Conservation (phyloP, 1,140 invertebrate genomes). For the Pectinophora gossypiella region DNA sequence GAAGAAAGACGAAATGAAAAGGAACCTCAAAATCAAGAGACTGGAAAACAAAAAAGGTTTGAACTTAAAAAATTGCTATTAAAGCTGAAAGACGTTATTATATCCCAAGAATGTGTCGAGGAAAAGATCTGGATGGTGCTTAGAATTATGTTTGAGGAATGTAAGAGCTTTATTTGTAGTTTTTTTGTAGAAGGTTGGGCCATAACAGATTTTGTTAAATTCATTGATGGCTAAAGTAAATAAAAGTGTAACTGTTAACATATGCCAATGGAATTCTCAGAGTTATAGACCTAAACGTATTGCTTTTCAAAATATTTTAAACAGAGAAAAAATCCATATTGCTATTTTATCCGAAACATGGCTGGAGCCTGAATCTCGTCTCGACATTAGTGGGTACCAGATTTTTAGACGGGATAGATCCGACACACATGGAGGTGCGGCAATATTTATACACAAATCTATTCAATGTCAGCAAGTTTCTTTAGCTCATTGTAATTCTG, state of each 20-base stretch:
- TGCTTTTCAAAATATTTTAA: background rate
- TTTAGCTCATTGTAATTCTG: background rate
- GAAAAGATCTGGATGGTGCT: background rate
- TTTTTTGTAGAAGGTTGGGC: background rate
- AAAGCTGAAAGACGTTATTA: background rate
- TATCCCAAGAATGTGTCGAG: background rate
- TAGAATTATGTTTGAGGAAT: background rate
- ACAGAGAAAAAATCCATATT: slow-evolving; percentile 15
- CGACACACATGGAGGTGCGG: slow-evolving; percentile 15
- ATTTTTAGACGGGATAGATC: slow-evolving; percentile 9
- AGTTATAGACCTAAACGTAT: slow-evolving; percentile 10
- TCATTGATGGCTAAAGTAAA: background rate
- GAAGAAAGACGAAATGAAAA: background rate
- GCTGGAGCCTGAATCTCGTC: slow-evolving; percentile 1
- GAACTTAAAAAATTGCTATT: background rate
- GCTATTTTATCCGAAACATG: slow-evolving; percentile 14
- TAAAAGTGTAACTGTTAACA: slow-evolving; percentile 1
- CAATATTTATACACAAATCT: slow-evolving; percentile 16
- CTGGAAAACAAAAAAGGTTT: background rate
- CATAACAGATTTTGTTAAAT: background rate
- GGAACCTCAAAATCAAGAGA: background rate
- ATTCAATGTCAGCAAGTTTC: slow-evolving; percentile 1
- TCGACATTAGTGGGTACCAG: slow-evolving; percentile 8
- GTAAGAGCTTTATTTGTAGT: background rate
- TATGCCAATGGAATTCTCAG: slow-evolving; percentile 14